Evolutionary conservation across 2,113 vertebrate genomes (phyloP), one percentile per base, ranked within the genome.

Genomic region (Myotis yumanensis): DNA sequence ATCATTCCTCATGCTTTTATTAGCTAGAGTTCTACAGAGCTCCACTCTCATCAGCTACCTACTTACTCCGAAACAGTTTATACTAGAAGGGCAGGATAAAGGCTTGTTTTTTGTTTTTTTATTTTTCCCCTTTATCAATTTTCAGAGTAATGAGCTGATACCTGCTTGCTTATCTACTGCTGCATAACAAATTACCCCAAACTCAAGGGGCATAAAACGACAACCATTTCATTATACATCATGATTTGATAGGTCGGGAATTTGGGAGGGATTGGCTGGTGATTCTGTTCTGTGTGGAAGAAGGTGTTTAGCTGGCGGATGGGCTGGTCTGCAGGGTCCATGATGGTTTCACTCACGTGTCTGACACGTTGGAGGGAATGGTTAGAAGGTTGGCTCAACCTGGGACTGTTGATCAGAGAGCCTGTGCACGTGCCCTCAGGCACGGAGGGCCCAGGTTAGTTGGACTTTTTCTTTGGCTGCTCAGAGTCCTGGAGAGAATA

Each of bases 141-240:
- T 90, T 77, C 83, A 64, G 66, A 86, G 72, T 72, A 77, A 81
- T 89, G 73, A 93, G 57, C 83, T 89, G 73, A 43, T 90, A 54
- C 79, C 32, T 81, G 23, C 43, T 88, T 94, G 46, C 37, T 43
- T 94, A 62, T 73, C 83, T 89, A 4, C 46, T 81, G 71, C 81
- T 90, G 71, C 2, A 15, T 76, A 66, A 40, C 37, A 87, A 66
- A 28, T 95, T 25, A 90, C 66, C 48, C 37, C 57, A 11, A 54
- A 93, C 23, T 87, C 72, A 32, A 77, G 66, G 76, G 46, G 8
- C 72, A 25, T 62, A 35, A 57, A 40, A 89, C 17, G 57, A 30
- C 43, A 75, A 18, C 32, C 75, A 5, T 82, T 91, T 89, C 77
- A 91, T 79, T 91, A 28, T 30, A 16, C 18, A 30, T 17, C n/a